These are phyloP conservation scores for Spodoptera picta DNA, from an alignment of 2,888 invertebrate species.

Conservation along the genomic window DNA sequence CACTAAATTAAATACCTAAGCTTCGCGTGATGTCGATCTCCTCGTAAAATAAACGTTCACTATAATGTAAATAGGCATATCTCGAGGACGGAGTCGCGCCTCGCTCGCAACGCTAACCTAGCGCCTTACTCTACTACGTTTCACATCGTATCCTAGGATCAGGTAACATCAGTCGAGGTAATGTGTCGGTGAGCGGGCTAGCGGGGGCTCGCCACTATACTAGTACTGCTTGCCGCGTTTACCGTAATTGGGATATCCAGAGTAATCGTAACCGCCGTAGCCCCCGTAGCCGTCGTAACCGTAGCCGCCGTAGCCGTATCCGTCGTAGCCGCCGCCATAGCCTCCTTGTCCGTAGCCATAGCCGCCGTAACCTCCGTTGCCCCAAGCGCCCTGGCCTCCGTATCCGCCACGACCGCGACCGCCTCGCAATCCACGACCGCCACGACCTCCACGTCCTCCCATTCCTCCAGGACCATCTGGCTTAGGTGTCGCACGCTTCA, in stretches of 20 bases:
- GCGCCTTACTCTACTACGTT: conserved; percentile 84
- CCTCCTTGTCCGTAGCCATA: conserved; percentile 92
- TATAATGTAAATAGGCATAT: conserved; percentile 82
- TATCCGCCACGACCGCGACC: conserved; percentile 92
- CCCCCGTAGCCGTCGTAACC: conserved; percentile 93
- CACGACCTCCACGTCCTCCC: conserved; percentile 90
- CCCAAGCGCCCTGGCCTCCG: conserved; percentile 90
- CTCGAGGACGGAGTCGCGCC: conserved; percentile 85
- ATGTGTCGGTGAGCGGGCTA: conserved; percentile 86
- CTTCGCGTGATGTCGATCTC: conserved; percentile 86
- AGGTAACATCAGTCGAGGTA: conserved; percentile 89
- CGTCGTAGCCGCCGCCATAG: conserved; percentile 92
- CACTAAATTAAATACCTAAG: conserved; percentile 87
- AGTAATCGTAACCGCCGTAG: conserved; percentile 94
- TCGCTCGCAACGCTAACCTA: conserved; percentile 79
- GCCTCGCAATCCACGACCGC: conserved; percentile 91
- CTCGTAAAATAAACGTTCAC: conserved; percentile 79
- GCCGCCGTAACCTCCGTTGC: conserved; percentile 90
- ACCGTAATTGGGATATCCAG: conserved; percentile 95
- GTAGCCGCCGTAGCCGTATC: conserved; percentile 92
- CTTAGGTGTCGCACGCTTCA: conserved; percentile 98
- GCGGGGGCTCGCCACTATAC: conserved; percentile 74
- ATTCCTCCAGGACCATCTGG: conserved; percentile 93
- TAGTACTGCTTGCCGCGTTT: conserved; percentile 89
- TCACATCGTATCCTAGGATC: conserved; percentile 81